Percentiles rank a stretch among this genome's conserved stretches.
Evolutionary conservation across 2,113 vertebrate species (phyloP).

Genomic region (Hassar affinis): DNA sequence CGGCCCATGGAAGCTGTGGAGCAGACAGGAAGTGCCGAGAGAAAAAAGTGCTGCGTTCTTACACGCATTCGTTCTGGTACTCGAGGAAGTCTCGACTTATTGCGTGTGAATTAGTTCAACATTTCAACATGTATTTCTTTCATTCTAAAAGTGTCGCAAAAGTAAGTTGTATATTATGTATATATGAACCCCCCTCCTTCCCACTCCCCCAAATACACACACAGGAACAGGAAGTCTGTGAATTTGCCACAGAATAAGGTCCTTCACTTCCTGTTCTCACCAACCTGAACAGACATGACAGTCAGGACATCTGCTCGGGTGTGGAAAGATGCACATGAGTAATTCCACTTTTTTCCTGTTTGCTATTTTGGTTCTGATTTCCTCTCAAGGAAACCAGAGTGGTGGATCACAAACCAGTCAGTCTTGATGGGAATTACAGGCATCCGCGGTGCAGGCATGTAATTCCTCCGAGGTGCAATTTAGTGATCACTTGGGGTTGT

Average conservation of each 20-base stretch:
- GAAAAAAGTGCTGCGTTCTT: conserved; percentile 12
- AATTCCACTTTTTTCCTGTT: neutral
- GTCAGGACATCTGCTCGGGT: conserved; percentile 41
- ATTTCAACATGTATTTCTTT: neutral
- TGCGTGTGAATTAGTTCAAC: neutral
- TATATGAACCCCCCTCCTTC: no score
- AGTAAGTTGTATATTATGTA: neutral
- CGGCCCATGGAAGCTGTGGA: conserved; percentile 55
- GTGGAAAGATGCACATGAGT: conserved; percentile 47
- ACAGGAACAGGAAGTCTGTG: conserved; percentile 71
- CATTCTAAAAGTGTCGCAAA: neutral
- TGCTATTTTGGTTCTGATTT: conserved; percentile 20
- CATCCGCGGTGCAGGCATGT: neutral
- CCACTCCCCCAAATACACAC: neutral
- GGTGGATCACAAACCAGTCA: conserved; percentile 12
- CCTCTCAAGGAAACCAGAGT: neutral
- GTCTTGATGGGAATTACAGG: neutral
- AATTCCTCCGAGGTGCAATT: conserved; percentile 11
- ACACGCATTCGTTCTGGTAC: neutral
- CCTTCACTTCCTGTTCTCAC: conserved; percentile 57
- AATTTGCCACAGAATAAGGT: conserved; percentile 63
- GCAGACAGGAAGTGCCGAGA: conserved; percentile 47
- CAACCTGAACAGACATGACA: conserved; percentile 41
- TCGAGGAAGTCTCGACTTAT: neutral
- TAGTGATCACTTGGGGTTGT: neutral